Percentiles rank a stretch among this genome's conserved stretches.
Evolutionary conservation across 2,888 invertebrate species (phyloP).

Genomic region (Xylocampa areola): DNA sequence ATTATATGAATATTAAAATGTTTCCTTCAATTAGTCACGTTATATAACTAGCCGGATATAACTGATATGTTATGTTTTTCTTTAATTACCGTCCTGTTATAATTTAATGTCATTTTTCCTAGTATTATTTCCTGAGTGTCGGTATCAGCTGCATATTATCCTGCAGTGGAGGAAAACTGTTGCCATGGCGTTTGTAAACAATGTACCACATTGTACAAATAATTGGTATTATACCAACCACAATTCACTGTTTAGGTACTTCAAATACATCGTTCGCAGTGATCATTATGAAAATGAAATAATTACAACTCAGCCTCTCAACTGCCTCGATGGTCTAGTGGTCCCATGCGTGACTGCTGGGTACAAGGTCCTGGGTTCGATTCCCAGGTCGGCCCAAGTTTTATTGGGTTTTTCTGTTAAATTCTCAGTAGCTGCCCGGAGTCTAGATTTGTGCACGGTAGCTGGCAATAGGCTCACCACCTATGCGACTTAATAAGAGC

Average conservation of each 20-base stretch:
- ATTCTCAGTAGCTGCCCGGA: too few species aligned
- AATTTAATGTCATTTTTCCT: conserved; percentile 2
- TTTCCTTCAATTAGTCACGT: conserved; percentile 6
- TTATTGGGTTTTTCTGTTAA: too few species aligned
- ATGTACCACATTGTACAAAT: neutral
- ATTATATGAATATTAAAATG: conserved; percentile 11
- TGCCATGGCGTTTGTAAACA: neutral
- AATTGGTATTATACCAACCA: neutral
- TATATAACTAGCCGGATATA: conserved; percentile 8
- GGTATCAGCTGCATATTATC: conserved; percentile 11
- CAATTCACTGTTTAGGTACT: neutral
- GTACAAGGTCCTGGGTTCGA: too few species aligned
- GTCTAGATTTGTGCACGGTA: too few species aligned
- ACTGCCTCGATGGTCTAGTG: too few species aligned
- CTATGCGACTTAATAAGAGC: too few species aligned
- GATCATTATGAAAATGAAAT: too few species aligned
- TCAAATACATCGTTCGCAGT: neutral
- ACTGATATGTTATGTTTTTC: conserved; percentile 19
- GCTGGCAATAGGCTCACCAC: too few species aligned
- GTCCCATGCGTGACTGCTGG: too few species aligned
- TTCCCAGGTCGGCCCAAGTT: too few species aligned
- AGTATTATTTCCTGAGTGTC: neutral
- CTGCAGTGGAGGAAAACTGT: conserved; percentile 13
- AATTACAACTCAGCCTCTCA: too few species aligned
- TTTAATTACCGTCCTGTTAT: conserved; percentile 12